phyloP scores from a whole-genome alignment of 2,888 invertebrate genomes.

The Cepaea hortensis region DNA sequence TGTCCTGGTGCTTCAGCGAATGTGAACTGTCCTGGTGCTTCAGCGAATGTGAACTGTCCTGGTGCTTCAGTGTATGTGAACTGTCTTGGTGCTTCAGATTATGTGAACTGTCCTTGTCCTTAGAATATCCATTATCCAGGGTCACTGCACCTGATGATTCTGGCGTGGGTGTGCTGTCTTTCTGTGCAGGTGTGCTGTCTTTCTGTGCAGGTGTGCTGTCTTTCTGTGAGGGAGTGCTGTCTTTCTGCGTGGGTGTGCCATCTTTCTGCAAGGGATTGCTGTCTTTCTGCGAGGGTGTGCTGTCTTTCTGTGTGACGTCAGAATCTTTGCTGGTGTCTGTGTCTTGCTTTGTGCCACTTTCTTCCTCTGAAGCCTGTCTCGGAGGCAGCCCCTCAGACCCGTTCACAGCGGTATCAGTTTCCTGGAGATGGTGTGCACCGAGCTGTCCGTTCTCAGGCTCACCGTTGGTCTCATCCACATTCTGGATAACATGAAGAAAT shows the following conservation, averaged over 20 bases:
- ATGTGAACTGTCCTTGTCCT: constrained; percentile 5
- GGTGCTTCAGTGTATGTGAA: no score
- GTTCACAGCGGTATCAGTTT: not conserved
- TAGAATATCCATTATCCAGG: not conserved
- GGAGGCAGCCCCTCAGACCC: not conserved
- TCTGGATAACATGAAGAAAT: not conserved
- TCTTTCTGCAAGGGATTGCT: not conserved
- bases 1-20: no score
- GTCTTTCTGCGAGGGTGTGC: no score
- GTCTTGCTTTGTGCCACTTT: not conserved
- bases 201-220: not conserved
- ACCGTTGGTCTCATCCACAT: not conserved
- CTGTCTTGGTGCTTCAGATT: not conserved
- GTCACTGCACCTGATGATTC: not conserved
- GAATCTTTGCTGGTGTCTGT: not conserved
- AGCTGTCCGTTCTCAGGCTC: not conserved
- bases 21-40: no score
- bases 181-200: not conserved
- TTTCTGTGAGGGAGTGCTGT: not conserved
- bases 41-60: no score
- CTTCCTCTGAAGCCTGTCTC: not conserved
- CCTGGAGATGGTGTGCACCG: constrained; percentile 16
- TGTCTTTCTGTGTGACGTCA: not conserved
- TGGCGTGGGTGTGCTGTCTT: not conserved
- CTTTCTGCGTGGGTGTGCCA: not conserved